Base-by-base conservation (phyloP, 2,797 vertebrate species). In the Falco naumanni region DNA sequence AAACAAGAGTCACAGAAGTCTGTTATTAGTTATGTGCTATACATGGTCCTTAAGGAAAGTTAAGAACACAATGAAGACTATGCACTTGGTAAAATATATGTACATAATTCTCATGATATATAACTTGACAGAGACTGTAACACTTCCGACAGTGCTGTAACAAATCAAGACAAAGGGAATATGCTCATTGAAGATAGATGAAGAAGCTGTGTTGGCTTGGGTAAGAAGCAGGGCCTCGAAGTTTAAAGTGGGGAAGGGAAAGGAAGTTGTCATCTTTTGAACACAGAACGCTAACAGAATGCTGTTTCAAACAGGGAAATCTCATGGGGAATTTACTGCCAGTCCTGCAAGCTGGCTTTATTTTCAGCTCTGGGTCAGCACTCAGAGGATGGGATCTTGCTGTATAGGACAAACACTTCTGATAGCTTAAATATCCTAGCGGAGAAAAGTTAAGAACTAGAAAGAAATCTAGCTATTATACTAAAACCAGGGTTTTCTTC, bases 351-450 rank as follows among this genome's bases (percentile, higher is more conserved):
- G 41, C 76, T 86, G 69, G 79, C 50, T 94, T 95, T 90, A 84
- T 94, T 95, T 94, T 81, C 87, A 84, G 57, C 72, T 84, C 60
- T 84, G 50, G 85, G 65, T 95, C 80, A 91, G 85, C 61, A 57
- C 50, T 88, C 65, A 63, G 69, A 84, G 11, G 34, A 82, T 89
- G 54, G 69, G 43, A 81, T 82, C 77, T 76, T 90, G 33, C 34
- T 86, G 29, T 37, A 84, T 16, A 63, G 66, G 37, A 86, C 56
- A 66, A 87, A 63, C 28, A 34, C 34, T 84, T 90, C 37, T 34
- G 33, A 79, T 41, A 60, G 34, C 8, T 76, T 72, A 68, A 93
- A 86, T 84, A 84, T 66, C 43, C 50, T 79, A 76, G 29, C 37
- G 41, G 11, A 91, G 57, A 82, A 79, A 75, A 75, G 11, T 66